Base-by-base conservation (phyloP, 2,888 invertebrate genomes). In the Platerodrilus igneus region DNA sequence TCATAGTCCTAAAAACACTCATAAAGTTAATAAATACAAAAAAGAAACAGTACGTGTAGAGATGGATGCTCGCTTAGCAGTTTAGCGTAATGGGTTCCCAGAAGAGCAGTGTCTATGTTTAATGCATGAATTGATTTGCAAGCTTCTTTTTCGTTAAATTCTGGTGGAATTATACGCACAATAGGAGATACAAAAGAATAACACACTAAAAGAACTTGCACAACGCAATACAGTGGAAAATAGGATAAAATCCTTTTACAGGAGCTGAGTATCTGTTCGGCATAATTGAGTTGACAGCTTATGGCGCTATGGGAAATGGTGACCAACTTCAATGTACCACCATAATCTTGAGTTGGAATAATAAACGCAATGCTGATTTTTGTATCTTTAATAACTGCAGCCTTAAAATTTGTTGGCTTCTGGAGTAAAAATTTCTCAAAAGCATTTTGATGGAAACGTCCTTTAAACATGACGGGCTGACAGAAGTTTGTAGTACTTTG, bases 41-140 rank as follows among this genome's bases (percentile, higher is more conserved):
- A n/a, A n/a, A n/a, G n/a, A n/a, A n/a, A 5, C 15, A 6, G 16
- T 53, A 62, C 63, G 48, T 55, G 57, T 9, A 58, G 38, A 6
- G 60, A 57, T 1, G 54, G 52, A 41, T 62, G 52, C 6, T 49
- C 49, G 3, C 48, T 45, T 9, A 64, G 30, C 18, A 51, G 55
- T 25, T 57, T 35, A 1, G 62, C 59, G 13, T 54, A 48, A 13
- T 58, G 54, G 1, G 61, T 59, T 4, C 57, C 54, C 6, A 63
- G 39, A 21, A 63, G 47, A 2, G 55, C 55, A 19, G 47, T 34
- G 27, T 61, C 62, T 14, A 64, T 55, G 4, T 53, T 45, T 35
- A 62, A 53, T 45, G 64, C 63, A 20, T 64, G 60, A 3, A 64
- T 59, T 16, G 59, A 41, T 27, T 59, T 60, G 34, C 61, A 63